A percentile compares a stretch with the other conserved stretches of the same genome.
phyloP scores from a whole-genome alignment of 2,113 vertebrate genomes.

The Macrotus californicus region DNA sequence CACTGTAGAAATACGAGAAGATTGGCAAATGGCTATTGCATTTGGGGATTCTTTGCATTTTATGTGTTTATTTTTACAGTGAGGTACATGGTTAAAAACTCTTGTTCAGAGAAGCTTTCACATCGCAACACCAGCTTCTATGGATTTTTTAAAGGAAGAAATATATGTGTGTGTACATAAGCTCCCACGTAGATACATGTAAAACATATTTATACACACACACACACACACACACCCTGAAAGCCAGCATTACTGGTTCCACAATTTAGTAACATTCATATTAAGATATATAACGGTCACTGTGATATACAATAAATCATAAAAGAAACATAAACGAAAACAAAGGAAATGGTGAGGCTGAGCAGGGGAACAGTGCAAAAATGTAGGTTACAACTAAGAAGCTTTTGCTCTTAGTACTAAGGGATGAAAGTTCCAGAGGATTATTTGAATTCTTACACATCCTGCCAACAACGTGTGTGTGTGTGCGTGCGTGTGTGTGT shows the following conservation, averaged over 20 bases:
- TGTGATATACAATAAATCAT: constrained; percentile 83
- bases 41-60: constrained; percentile 46
- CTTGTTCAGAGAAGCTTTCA: constrained; percentile 83
- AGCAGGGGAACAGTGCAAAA: constrained; percentile 63
- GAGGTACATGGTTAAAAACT: constrained; percentile 79
- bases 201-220: constrained; percentile 44
- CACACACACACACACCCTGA: constrained; percentile 74
- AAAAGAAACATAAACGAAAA: constrained; percentile 58
- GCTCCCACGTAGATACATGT: constrained; percentile 47
- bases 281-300: constrained; percentile 80
- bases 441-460: constrained; percentile 73
- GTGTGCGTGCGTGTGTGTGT: background rate
- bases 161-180: constrained; percentile 46
- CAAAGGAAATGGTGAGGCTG: constrained; percentile 71
- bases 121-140: constrained; percentile 86
- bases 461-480: constrained; percentile 33
- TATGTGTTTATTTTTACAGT: constrained; percentile 72
- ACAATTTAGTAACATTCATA: constrained; percentile 75
- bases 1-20: constrained; percentile 96
- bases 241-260: constrained; percentile 74
- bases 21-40: constrained; percentile 84
- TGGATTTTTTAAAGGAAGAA: constrained; percentile 78
- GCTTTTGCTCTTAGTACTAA: constrained; percentile 72
- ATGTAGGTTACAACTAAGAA: constrained; percentile 68
- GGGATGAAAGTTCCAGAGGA: constrained; percentile 74